Conservation (phyloP, 2,888 invertebrate genomes). For the Synergus itoensis region DNA sequence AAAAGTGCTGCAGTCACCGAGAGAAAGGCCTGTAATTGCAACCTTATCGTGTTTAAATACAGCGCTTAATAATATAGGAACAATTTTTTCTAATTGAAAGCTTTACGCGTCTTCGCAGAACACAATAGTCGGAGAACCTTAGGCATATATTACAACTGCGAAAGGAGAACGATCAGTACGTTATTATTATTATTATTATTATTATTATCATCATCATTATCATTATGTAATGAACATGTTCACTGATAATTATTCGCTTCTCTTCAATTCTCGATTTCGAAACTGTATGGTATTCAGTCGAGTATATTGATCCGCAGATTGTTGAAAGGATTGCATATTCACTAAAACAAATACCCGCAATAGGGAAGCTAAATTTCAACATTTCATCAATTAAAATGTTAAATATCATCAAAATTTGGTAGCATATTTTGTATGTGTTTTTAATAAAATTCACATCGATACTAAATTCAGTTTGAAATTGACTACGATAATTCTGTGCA, state of each 20-base stretch:
- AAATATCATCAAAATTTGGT: background rate
- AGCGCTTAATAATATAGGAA: constrained; percentile 44
- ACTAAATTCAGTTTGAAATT: constrained; percentile 12
- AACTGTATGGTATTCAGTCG: background rate
- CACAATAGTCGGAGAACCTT: constrained; percentile 14
- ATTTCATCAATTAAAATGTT: background rate
- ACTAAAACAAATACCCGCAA: background rate
- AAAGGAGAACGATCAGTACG: background rate
- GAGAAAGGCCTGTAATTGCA: constrained; percentile 48
- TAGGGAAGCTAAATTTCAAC: background rate
- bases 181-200: background rate
- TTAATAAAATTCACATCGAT: background rate
- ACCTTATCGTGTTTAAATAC: constrained; percentile 43
- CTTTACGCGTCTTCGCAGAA: constrained; percentile 45
- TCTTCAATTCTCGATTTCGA: background rate
- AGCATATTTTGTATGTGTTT: background rate
- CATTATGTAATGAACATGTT: constrained; percentile 24
- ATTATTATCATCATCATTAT: background rate
- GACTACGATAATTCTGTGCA: constrained; percentile 24
- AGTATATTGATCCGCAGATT: background rate
- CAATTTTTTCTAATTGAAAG: constrained; percentile 53
- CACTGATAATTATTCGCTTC: background rate
- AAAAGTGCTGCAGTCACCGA: constrained; percentile 10
- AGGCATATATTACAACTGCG: constrained; percentile 2
- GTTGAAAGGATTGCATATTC: background rate